Evolutionary conservation across 2,888 invertebrate genomes (phyloP), one percentile per base, ranked within the genome.

Genomic region (Serrognathus titanus): DNA sequence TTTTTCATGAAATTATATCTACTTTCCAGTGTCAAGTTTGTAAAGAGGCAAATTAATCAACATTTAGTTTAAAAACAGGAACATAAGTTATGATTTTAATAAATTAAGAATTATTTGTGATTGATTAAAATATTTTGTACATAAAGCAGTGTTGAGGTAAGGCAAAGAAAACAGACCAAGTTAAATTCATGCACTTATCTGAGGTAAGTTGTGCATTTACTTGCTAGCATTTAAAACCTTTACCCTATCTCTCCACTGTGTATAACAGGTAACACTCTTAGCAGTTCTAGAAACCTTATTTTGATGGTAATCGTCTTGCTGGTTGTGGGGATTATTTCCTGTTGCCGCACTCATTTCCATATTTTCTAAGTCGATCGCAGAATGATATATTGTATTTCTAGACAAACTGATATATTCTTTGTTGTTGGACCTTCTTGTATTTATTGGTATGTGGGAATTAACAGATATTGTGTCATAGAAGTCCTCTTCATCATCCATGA

Each of bases 231-330:
- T 20, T 12, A 43, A 43, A 16, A 16, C 13, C 66, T 69, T 76
- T 83, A 83, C 83, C 83, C 81, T 81, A 80, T 80, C 78, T 79
- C 81, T 82, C 83, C 83, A 83, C 79, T 83, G 81, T 77, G 79
- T 78, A 78, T 83, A 83, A 20, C 24, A 31, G 24, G 24, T 31
- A 31, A 31, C 24, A 70, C 82, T 81, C 78, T 78, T 80, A 79
- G 69, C 79, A 73, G 77, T 76, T 72, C 74, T 79, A 79, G 81
- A 78, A 77, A 82, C 81, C 81, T 82, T 82, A 73, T 79, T 66
- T 59, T 61, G 62, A 52, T 57, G 58, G 35, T 49, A 48, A 11
- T 57, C 50, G 11, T 48, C n/a, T 12, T 31, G 37, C 51, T 46
- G 55, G 51, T 52, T 51, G 43, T 48, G 55, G 35, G 36, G 24